phyloP scores from a whole-genome alignment of 64 coral and sea anemone species.

The Montipora efflorescens region DNA sequence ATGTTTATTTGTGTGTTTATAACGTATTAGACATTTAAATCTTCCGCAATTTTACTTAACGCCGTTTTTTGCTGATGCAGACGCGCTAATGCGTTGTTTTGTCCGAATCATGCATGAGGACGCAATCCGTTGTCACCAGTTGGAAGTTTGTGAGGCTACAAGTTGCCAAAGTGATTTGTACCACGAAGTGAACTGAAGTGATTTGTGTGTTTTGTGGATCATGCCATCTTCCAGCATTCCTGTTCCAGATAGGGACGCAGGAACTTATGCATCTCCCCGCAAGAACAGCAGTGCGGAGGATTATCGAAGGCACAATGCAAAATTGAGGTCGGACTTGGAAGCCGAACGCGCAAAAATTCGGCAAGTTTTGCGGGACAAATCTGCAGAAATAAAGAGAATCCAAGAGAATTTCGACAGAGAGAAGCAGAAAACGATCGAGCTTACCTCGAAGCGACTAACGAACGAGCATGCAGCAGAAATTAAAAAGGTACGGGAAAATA shows the following conservation, averaged over 20 bases:
- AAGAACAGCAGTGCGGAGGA: conserved; percentile 81
- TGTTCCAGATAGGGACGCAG: conserved; percentile 81
- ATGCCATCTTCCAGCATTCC: conserved; percentile 93
- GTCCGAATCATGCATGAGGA: conserved; percentile 3
- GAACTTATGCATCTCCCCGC: conserved; percentile 54
- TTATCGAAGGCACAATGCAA: conserved; percentile 81
- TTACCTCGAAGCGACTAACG: conserved; percentile 74
- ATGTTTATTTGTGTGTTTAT: conserved; percentile 4
- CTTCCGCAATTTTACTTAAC: neutral
- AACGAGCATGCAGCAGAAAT: conserved; percentile 85
- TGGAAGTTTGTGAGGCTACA: neutral
- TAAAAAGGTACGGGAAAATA: conserved; percentile 63
- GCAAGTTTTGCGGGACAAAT: conserved; percentile 93
- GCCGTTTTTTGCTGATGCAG: neutral
- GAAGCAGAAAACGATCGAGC: conserved; percentile 91
- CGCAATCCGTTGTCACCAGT: neutral
- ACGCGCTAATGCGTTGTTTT: conserved; percentile 5
- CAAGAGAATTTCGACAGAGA: conserved; percentile 95
- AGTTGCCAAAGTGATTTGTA: neutral
- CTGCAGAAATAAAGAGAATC: conserved; percentile 88
- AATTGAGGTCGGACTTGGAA: conserved; percentile 91
- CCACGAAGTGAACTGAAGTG: conserved; percentile 55
- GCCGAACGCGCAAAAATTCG: conserved; percentile 86
- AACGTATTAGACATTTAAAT: conserved; percentile 6
- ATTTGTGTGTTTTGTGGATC: conserved; percentile 55